A percentile compares a stretch with the other conserved stretches of the same genome.
phyloP scores from a whole-genome alignment of 2,113 vertebrate genomes.

The Pampusana beccarii region DNA sequence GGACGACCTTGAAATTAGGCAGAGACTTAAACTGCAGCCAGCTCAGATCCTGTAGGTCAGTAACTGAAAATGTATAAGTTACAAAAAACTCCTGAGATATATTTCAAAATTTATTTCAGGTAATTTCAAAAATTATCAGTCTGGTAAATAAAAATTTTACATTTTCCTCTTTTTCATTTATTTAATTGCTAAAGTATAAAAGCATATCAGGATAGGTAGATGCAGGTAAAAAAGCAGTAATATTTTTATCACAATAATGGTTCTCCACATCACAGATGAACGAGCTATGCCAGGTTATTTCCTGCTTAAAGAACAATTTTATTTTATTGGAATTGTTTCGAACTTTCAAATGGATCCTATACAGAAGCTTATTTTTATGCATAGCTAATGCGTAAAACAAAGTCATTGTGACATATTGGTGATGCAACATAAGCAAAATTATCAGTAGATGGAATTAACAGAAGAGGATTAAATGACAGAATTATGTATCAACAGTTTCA shows the following conservation, averaged over 20 bases:
- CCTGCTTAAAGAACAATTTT: not conserved
- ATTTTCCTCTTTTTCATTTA: not conserved
- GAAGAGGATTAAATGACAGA: slow-evolving; percentile 37
- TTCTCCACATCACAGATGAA: not conserved
- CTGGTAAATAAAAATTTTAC: not conserved
- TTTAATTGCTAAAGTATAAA: not conserved
- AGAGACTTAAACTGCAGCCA: not conserved
- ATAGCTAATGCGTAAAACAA: not conserved
- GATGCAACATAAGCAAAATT: slow-evolving; percentile 22
- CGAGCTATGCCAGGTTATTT: not conserved
- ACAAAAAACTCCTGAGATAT: not conserved
- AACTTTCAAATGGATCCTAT: not conserved
- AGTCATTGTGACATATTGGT: not conserved
- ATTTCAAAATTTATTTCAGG: not conserved
- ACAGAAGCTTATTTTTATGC: slow-evolving; percentile 7
- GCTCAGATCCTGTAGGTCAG: not conserved
- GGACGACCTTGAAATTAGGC: not conserved
- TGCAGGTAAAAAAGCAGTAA: not conserved
- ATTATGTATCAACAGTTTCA: slow-evolving; percentile 3
- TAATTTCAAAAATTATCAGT: not conserved
- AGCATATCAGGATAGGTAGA: not conserved
- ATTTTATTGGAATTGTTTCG: not conserved
- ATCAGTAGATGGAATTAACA: slow-evolving; percentile 41
- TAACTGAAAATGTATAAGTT: not conserved
- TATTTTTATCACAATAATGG: too few species aligned